phyloP scores from a whole-genome alignment of 2,113 vertebrate species.

The Ancistrus triradiatus region DNA sequence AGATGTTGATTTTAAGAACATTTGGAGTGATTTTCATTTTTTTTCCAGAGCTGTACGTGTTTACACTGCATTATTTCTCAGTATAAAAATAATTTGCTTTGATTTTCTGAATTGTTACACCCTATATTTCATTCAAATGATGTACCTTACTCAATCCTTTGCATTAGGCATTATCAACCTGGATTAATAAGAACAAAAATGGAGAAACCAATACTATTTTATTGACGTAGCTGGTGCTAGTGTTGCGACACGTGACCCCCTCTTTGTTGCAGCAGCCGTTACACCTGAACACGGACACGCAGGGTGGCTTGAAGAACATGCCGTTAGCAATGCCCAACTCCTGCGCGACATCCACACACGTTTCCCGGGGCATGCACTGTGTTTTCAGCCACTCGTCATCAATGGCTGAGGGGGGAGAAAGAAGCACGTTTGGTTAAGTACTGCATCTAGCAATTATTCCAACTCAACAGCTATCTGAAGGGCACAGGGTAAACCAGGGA shows the following conservation, averaged over 20 bases:
- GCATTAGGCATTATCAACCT: too few relatives aligned
- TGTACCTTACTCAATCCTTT: too few relatives aligned
- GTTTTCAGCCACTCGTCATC: conserved; percentile 96
- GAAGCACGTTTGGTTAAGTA: not conserved
- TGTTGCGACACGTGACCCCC: conserved; percentile 84
- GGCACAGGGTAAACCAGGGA: not conserved
- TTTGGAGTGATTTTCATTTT: too few relatives aligned
- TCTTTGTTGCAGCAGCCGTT: conserved; percentile 95
- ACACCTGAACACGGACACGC: conserved; percentile 88
- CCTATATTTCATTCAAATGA: too few relatives aligned
- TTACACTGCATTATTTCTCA: too few relatives aligned
- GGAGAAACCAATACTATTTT: conserved; percentile 80
- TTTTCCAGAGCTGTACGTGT: too few relatives aligned
- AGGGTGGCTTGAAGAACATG: conserved; percentile 94
- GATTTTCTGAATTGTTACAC: too few relatives aligned
- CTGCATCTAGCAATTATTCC: not conserved
- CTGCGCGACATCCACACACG: conserved; percentile 87
- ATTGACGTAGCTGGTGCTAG: conserved; percentile 80
- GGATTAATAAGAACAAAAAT: not conserved
- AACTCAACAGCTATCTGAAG: not conserved
- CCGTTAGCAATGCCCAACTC: conserved; percentile 82
- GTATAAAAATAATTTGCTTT: too few relatives aligned
- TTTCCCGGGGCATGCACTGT: conserved; percentile 91
- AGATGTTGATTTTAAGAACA: too few relatives aligned
- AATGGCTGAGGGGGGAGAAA: conserved; percentile 70